A percentile compares a stretch with the other conserved stretches of the same genome.
Evolutionary conservation across 1,140 invertebrate genomes (phyloP).

Genomic region (Neoseiulus cucumeris): DNA sequence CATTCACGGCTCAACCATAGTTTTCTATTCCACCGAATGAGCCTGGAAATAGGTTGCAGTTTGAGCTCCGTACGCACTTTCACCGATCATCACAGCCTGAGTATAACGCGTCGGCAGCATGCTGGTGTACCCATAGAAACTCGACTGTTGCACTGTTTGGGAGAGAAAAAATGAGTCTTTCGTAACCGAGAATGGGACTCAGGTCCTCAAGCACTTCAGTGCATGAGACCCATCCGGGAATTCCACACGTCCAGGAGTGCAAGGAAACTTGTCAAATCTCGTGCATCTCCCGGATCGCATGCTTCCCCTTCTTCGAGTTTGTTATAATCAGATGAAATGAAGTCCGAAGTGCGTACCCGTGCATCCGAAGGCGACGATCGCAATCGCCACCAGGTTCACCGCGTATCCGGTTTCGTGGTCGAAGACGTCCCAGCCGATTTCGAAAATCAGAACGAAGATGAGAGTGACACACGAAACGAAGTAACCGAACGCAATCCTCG

Average conservation of each 20-base stretch:
- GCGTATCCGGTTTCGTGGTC: slow-evolving; percentile 44
- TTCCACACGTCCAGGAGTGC: too few species aligned
- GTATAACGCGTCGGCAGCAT: slow-evolving; percentile 71
- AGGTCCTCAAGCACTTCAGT: too few species aligned
- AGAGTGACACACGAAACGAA: slow-evolving; percentile 55
- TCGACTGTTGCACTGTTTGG: slow-evolving; percentile 60
- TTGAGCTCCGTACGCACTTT: too few species aligned
- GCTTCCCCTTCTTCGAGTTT: too few species aligned
- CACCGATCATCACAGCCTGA: slow-evolving; percentile 77
- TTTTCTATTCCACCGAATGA: too few species aligned
- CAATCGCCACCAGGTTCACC: slow-evolving; percentile 60
- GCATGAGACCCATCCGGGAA: too few species aligned
- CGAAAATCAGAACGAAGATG: slow-evolving; percentile 56
- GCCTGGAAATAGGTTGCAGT: too few species aligned
- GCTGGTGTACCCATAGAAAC: slow-evolving; percentile 79
- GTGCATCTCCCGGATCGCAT: too few species aligned
- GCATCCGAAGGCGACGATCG: slow-evolving; percentile 63
- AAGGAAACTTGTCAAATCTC: too few species aligned
- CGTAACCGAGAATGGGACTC: background rate
- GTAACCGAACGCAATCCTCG: slow-evolving; percentile 68
- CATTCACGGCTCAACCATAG: too few species aligned
- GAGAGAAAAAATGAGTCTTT: slow-evolving; percentile 14
- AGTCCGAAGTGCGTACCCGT: too few species aligned
- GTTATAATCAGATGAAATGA: too few species aligned
- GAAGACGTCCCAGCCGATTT: slow-evolving; percentile 63